These are phyloP conservation scores for Telenomus remus DNA, from an alignment of 1,140 invertebrate species.

Conservation along the genomic window DNA sequence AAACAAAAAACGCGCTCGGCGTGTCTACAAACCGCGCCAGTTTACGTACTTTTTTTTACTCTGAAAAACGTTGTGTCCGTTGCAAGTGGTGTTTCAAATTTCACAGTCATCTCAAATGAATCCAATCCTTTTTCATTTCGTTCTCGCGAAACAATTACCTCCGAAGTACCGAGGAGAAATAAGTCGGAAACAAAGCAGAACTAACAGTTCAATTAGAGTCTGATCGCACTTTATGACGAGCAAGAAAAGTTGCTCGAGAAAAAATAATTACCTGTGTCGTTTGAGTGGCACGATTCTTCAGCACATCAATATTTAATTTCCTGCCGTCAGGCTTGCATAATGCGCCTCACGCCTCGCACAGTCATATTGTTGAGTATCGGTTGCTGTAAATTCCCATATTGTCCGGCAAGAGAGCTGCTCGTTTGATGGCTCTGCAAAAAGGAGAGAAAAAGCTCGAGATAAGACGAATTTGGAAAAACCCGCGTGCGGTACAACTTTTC, in stretches of 20 bases:
- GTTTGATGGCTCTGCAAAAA: constrained; percentile 40
- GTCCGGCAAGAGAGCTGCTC: constrained; percentile 1
- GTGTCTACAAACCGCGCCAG: background rate
- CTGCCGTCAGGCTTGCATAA: constrained; percentile 45
- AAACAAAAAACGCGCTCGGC: too few relatives aligned
- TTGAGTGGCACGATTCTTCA: constrained; percentile 35
- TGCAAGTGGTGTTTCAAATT: too few relatives aligned
- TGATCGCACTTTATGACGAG: background rate
- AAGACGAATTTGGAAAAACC: constrained; percentile 36
- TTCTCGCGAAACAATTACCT: too few relatives aligned
- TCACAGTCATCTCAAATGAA: too few relatives aligned
- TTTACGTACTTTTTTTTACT: too few relatives aligned
- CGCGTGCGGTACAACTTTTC: constrained; percentile 25
- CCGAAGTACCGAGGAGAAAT: too few relatives aligned
- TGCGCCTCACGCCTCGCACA: constrained; percentile 13
- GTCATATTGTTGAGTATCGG: constrained; percentile 10
- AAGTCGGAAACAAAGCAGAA: too few relatives aligned
- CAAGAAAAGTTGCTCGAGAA: constrained; percentile 6
- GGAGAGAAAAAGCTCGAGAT: constrained; percentile 22
- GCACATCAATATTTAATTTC: constrained; percentile 57
- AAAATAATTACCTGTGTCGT: background rate
- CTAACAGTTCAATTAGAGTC: too few relatives aligned
- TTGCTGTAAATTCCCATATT: constrained; percentile 32
- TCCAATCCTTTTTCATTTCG: too few relatives aligned
- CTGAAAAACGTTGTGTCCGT: too few relatives aligned